Conservation (phyloP, 1,140 invertebrate species). For the Ceratina calcarata region DNA sequence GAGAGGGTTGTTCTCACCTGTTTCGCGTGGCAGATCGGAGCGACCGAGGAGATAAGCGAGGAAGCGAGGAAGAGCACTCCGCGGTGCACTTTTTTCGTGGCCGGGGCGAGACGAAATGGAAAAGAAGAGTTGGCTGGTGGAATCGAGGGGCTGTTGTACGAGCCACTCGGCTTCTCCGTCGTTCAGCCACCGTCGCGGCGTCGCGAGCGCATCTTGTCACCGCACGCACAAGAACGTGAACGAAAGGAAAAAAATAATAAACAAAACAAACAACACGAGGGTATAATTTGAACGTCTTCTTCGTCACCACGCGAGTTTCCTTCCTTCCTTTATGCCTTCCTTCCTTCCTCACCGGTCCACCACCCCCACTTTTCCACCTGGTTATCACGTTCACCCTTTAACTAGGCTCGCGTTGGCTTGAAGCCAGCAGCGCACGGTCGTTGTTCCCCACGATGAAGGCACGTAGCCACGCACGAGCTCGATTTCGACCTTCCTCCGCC, state of each 20-base stretch:
- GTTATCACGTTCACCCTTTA: slow-evolving; percentile 38
- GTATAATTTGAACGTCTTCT: not conserved
- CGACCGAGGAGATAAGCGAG: slow-evolving; percentile 32
- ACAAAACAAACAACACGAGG: too few species aligned
- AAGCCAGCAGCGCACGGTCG: slow-evolving; percentile 33
- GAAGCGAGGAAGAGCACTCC: slow-evolving; percentile 19
- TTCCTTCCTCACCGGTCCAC: slow-evolving; percentile 5
- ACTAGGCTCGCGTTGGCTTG: slow-evolving; percentile 17
- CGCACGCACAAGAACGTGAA: not conserved
- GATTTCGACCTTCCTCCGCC: slow-evolving; percentile 17
- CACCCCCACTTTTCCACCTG: slow-evolving; percentile 23
- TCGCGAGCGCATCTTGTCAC: slow-evolving; percentile 37
- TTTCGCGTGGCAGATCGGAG: slow-evolving; percentile 12
- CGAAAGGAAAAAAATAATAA: not conserved
- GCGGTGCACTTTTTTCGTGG: not conserved
- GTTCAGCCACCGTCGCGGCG: slow-evolving; percentile 39
- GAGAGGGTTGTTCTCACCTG: slow-evolving; percentile 18
- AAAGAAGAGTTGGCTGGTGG: slow-evolving; percentile 18
- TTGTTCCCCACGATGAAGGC: slow-evolving; percentile 34
- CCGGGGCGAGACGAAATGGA: not conserved
- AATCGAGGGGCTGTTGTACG: slow-evolving; percentile 37
- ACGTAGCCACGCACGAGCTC: slow-evolving; percentile 27
- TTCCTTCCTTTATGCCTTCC: not conserved
- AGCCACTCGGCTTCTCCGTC: slow-evolving; percentile 29
- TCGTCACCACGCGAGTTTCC: slow-evolving; percentile 5